Evolutionary conservation across 2,888 invertebrate genomes (phyloP).

Genomic region (Sphecodes monilicornis): DNA sequence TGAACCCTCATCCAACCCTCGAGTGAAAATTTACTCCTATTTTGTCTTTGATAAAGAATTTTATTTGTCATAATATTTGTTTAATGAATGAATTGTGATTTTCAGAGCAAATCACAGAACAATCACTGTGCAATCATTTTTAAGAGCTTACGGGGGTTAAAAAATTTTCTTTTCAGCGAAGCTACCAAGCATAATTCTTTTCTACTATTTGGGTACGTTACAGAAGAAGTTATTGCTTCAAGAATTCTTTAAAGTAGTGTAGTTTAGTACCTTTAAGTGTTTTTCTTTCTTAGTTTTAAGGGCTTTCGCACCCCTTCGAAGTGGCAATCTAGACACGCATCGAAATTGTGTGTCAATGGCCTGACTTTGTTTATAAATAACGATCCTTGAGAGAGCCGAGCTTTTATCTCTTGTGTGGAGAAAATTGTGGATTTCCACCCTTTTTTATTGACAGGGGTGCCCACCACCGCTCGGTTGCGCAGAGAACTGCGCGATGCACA

Average conservation of each 20-base stretch:
- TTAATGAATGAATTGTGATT: not conserved
- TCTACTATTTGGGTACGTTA: not conserved
- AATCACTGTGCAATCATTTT: not conserved
- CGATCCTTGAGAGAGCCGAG: not conserved
- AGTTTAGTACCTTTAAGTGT: not conserved
- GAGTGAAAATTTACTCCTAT: too few relatives aligned
- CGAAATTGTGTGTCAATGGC: slow-evolving; percentile 3
- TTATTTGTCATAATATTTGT: not conserved
- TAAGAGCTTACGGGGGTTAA: not conserved
- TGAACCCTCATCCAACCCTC: too few relatives aligned
- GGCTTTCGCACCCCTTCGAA: not conserved
- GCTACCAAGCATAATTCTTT: not conserved
- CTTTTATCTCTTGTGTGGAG: slow-evolving; percentile 6
- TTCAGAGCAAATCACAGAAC: not conserved
- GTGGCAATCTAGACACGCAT: not conserved
- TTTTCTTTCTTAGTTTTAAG: not conserved
- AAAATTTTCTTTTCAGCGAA: not conserved
- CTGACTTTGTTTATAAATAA: slow-evolving; percentile 8
- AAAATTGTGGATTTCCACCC: slow-evolving; percentile 11
- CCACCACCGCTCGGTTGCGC: slow-evolving; percentile 5
- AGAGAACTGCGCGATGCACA: not conserved
- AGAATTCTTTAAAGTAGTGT: not conserved
- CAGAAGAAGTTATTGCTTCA: not conserved
- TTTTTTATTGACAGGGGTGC: not conserved
- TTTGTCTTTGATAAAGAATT: too few relatives aligned